These are phyloP conservation scores for Acropternis orthonyx DNA, from an alignment of 2,797 vertebrate species.

Conservation along the genomic window DNA sequence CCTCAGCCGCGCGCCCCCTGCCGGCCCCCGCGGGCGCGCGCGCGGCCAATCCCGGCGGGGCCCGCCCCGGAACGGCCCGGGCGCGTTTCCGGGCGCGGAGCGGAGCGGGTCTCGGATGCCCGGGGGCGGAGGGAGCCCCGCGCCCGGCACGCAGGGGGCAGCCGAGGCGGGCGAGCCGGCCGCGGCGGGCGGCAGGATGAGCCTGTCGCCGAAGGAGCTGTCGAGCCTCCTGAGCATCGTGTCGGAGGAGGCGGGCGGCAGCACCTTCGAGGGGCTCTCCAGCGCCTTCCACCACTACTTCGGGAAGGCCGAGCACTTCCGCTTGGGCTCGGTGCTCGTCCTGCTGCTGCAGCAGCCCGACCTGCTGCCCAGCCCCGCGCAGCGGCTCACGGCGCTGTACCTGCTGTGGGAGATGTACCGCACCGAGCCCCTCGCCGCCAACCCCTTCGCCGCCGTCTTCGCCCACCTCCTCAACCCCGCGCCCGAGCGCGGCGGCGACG, in stretches of 20 bases:
- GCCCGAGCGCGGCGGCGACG: constrained; percentile 84
- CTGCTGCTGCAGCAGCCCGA: constrained; percentile 96
- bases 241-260: constrained; percentile 93
- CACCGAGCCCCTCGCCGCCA: constrained; percentile 94
- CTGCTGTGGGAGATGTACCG: constrained; percentile 99
- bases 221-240: constrained; percentile 93
- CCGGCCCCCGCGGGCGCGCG: too few species aligned
- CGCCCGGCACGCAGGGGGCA: neutral
- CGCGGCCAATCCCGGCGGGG: too few species aligned
- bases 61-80: neutral
- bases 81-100: too few species aligned
- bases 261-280: constrained; percentile 92
- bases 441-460: constrained; percentile 96
- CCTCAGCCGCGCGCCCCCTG: neutral
- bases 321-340: constrained; percentile 91
- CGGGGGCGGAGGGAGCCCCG: constrained; percentile 31
- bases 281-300: constrained; percentile 96
- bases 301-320: constrained; percentile 93
- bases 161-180: neutral
- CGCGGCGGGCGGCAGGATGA: constrained; percentile 68
- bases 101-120: too few species aligned
- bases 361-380: constrained; percentile 90
- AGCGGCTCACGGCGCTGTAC: constrained; percentile 96
- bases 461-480: constrained; percentile 93
- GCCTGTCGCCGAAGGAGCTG: constrained; percentile 86